Evolutionary conservation across 1,140 invertebrate genomes (phyloP).

Genomic region (Geopemphigus sp.): DNA sequence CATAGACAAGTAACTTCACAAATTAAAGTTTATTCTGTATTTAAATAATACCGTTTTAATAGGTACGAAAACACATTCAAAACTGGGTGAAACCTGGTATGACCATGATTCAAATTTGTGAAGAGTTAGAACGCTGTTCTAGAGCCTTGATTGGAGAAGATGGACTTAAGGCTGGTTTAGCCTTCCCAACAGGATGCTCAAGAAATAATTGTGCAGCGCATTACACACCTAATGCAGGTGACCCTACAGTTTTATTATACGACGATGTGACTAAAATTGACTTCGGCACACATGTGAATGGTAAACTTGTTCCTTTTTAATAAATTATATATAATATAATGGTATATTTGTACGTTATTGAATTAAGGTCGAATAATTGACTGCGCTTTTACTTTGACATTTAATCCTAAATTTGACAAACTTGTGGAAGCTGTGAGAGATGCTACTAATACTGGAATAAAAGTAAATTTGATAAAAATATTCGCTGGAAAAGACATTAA

Average conservation of each 20-base stretch:
- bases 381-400: slow-evolving; percentile 96
- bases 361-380: slow-evolving; percentile 86
- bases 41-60: slow-evolving; percentile 45
- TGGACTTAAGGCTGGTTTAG: slow-evolving; percentile 92
- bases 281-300: slow-evolving; percentile 99
- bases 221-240: slow-evolving; percentile 98
- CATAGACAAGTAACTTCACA: slow-evolving; percentile 75
- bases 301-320: slow-evolving; percentile 55
- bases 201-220: slow-evolving; percentile 98
- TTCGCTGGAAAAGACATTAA: neutral
- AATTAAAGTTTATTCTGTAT: neutral
- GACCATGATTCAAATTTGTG: slow-evolving; percentile 99
- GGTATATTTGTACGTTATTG: neutral
- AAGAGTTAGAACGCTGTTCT: slow-evolving; percentile 90
- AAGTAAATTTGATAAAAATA: slow-evolving; percentile 57
- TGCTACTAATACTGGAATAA: slow-evolving; percentile 97
- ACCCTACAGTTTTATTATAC: slow-evolving; percentile 88
- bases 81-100: slow-evolving; percentile 95
- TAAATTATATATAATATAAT: no score
- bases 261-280: slow-evolving; percentile 99
- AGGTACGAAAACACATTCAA: slow-evolving; percentile 88
- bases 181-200: slow-evolving; percentile 98
- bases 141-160: slow-evolving; percentile 91
- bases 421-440: slow-evolving; percentile 94
- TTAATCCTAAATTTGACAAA: slow-evolving; percentile 96